These are phyloP conservation scores for Dreissena rostriformis DNA, from an alignment of 1,140 invertebrate genomes.

Conservation along the genomic window DNA sequence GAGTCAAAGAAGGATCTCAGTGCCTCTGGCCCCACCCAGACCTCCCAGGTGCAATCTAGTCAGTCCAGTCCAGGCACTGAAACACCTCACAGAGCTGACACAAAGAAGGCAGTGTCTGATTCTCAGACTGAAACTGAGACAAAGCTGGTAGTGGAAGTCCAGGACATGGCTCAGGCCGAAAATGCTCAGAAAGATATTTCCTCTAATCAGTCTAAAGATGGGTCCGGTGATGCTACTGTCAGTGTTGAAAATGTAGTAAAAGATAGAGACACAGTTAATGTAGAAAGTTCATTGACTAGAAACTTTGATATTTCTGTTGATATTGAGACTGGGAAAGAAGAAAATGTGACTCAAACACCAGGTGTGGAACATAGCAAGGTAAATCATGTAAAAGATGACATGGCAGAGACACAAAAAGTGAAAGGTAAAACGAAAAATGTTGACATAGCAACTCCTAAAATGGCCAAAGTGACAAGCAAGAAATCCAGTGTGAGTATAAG, in stretches of 20 bases:
- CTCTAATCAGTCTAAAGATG: not conserved
- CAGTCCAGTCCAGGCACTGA: slow-evolving; percentile 3
- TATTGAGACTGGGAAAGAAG: not conserved
- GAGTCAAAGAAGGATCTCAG: slow-evolving; percentile 17
- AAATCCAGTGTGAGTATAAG: not conserved
- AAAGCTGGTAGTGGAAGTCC: not conserved
- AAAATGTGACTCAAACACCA: slow-evolving; percentile 6
- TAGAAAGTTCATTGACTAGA: not conserved
- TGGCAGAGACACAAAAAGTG: slow-evolving; percentile 13
- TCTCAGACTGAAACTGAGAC: slow-evolving; percentile 9
- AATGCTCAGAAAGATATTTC: not conserved
- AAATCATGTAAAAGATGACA: slow-evolving; percentile 28
- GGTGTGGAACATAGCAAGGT: slow-evolving; percentile 18
- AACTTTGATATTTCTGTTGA: not conserved
- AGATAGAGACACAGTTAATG: not conserved
- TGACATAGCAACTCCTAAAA: too few species aligned
- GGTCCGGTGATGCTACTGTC: not conserved
- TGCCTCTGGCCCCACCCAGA: slow-evolving; percentile 15
- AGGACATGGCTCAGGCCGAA: not conserved
- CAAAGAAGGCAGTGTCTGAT: slow-evolving; percentile 6
- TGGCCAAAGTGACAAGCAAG: slow-evolving; percentile 7
- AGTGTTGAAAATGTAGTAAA: not conserved
- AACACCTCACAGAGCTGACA: slow-evolving; percentile 15
- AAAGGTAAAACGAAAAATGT: not conserved
- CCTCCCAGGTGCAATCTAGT: not conserved